These are phyloP conservation scores for Acanthacorydalis orientalis DNA, from an alignment of 2,888 invertebrate genomes.

Conservation along the genomic window DNA sequence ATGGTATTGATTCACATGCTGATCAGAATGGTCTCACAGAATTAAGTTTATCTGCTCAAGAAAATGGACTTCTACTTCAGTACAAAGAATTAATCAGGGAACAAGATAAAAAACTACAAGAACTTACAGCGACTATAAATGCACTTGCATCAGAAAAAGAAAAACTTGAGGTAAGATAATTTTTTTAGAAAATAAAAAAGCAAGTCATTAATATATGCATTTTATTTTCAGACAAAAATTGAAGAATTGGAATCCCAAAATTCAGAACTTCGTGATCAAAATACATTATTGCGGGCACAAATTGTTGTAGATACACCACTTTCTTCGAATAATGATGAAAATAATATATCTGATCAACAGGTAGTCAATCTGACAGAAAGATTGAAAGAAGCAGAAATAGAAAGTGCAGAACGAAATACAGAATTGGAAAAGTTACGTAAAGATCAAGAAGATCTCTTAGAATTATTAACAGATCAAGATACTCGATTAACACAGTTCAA, in stretches of 20 bases:
- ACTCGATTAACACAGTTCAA: constrained; percentile 20
- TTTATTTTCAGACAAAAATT: constrained; percentile 28
- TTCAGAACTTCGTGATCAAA: constrained; percentile 69
- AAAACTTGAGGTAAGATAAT: constrained; percentile 24
- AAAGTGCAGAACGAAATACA: background rate
- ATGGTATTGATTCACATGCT: constrained; percentile 24
- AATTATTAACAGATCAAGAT: constrained; percentile 80
- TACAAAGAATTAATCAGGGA: constrained; percentile 85
- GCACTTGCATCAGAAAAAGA: constrained; percentile 24
- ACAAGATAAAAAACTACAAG: constrained; percentile 58
- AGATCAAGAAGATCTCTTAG: constrained; percentile 88
- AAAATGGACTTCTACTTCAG: constrained; percentile 41
- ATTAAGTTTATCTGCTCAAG: constrained; percentile 28
- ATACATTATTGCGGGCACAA: constrained; percentile 65
- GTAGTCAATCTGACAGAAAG: constrained; percentile 10
- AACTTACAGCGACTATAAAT: constrained; percentile 31
- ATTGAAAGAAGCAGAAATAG: constrained; percentile 12
- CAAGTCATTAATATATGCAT: constrained; percentile 2
- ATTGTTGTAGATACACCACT: constrained; percentile 28
- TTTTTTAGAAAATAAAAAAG: background rate
- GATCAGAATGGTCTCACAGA: constrained; percentile 33
- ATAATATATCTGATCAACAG: constrained; percentile 3
- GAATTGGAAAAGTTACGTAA: constrained; percentile 53
- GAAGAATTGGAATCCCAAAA: constrained; percentile 53
- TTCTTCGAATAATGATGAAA: constrained; percentile 7